Conservation (phyloP, 2,888 invertebrate species). For the Microplitis deprimator region DNA sequence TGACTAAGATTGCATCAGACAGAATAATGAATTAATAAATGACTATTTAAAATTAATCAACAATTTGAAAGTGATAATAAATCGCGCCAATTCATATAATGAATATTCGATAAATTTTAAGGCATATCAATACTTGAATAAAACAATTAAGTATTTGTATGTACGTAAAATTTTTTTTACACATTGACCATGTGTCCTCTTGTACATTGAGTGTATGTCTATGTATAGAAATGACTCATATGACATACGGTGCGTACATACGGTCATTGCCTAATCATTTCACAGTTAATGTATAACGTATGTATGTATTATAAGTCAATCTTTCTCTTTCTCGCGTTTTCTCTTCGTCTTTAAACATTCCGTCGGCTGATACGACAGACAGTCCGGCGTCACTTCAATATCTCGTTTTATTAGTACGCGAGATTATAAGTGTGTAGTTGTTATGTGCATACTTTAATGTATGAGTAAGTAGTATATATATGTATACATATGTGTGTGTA, state of each 20-base stretch:
- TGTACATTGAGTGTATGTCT: not conserved
- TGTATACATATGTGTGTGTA: not conserved
- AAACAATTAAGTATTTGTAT: not conserved
- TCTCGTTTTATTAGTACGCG: constrained; percentile 36
- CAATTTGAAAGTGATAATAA: too few relatives aligned
- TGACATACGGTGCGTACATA: constrained; percentile 45
- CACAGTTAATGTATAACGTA: constrained; percentile 18
- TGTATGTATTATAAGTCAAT: not conserved
- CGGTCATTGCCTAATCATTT: constrained; percentile 51
- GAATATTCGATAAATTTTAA: not conserved
- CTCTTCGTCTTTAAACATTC: constrained; percentile 11
- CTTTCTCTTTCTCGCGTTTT: constrained; percentile 5
- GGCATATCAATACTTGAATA: not conserved
- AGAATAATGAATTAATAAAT: not conserved
- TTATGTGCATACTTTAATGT: not conserved
- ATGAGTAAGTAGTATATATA: not conserved
- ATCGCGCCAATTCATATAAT: not conserved
- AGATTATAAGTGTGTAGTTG: constrained; percentile 14
- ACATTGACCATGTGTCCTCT: not conserved
- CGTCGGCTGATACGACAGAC: constrained; percentile 46
- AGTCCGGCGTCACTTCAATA: constrained; percentile 49
- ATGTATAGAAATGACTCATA: constrained; percentile 51
- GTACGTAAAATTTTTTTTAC: not conserved
- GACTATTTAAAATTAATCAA: not conserved
- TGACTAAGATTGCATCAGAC: not conserved